Evolutionary conservation across 2,113 vertebrate genomes (phyloP), one percentile per base, ranked within the genome.

Genomic region (Gobio gobio): DNA sequence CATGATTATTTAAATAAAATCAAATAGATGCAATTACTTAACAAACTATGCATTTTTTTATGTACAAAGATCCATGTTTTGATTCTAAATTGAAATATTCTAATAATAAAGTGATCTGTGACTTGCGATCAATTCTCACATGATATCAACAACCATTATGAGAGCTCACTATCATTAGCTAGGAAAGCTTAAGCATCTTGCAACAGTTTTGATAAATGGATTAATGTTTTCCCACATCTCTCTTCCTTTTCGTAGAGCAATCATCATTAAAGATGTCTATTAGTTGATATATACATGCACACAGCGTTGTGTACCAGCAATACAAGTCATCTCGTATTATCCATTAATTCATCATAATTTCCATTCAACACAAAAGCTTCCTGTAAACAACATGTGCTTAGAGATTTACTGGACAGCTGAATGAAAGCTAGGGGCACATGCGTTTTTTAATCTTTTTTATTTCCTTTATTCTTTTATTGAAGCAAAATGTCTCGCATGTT

Each of bases 321-420:
- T n/a, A 78, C 5, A 18, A 45, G 22, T 63, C n/a, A 63, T 78
- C 14, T 61, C 20, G 2, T 22, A 73, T 73, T 73, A n/a, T 24
- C 24, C 43, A 47, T 24, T 43, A 33, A 78, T 59, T 59, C 22
- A 78, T 22, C 10, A 24, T 59, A 33, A 59, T 58, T 43, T 77
- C 26, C 56, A 80, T 80, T 79, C 58, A 29, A 61, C 36, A 36
- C 36, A 61, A 78, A 77, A 79, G 58, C 36, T 45, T 40, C 36
- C 10, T 18, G 22, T 79, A 79, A 45, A 47, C 13, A 45, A 63
- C 45, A 40, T 54, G 13, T 16, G 56, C 82, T 84, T 76, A 10
- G 22, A 54, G 20, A 66, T n/a, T 68, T 36, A 47, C 72, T 54
- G 6, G 1, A 49, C 26, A 8, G 26, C 76, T 13, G 33, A 75